These are phyloP conservation scores for Zophobas morio DNA, from an alignment of 1,140 invertebrate species.

Conservation along the genomic window DNA sequence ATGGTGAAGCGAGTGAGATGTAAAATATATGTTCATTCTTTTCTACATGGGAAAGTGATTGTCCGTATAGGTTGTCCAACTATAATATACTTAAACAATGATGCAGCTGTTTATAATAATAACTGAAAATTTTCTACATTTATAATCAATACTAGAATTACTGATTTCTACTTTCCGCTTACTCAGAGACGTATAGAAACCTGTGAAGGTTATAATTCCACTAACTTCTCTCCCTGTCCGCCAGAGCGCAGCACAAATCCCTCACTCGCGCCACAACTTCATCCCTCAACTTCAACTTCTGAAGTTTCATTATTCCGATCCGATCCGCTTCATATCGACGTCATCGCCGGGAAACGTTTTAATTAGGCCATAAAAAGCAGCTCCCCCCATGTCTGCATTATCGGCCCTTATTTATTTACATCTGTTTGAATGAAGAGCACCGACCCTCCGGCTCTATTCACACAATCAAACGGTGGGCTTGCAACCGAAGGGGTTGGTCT, in stretches of 20 bases:
- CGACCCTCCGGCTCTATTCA: slow-evolving; percentile 49
- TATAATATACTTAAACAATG: too few species aligned
- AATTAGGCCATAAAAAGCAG: slow-evolving; percentile 30
- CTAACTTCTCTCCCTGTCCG: background rate
- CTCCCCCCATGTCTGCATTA: slow-evolving; percentile 51
- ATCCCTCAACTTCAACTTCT: background rate
- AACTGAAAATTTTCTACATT: too few species aligned
- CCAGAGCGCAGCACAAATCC: background rate
- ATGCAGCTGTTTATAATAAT: too few species aligned
- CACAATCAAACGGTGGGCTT: slow-evolving; percentile 52
- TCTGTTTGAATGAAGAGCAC: slow-evolving; percentile 46
- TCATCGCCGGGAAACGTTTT: slow-evolving; percentile 35
- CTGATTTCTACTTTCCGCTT: background rate
- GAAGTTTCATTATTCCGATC: background rate
- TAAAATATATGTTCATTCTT: too few species aligned
- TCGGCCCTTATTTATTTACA: slow-evolving; percentile 42
- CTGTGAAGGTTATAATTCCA: too few species aligned
- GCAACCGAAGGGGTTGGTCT: slow-evolving; percentile 59
- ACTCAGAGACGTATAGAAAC: too few species aligned
- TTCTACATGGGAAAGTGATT: too few species aligned
- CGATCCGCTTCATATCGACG: background rate
- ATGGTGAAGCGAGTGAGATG: too few species aligned
- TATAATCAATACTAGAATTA: too few species aligned
- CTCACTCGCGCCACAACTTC: too few species aligned
- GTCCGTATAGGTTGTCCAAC: too few species aligned